Percentiles rank a stretch among this genome's conserved stretches.
Conservation (phyloP, 2,888 invertebrate genomes). For the Blastobasis adustella region DNA sequence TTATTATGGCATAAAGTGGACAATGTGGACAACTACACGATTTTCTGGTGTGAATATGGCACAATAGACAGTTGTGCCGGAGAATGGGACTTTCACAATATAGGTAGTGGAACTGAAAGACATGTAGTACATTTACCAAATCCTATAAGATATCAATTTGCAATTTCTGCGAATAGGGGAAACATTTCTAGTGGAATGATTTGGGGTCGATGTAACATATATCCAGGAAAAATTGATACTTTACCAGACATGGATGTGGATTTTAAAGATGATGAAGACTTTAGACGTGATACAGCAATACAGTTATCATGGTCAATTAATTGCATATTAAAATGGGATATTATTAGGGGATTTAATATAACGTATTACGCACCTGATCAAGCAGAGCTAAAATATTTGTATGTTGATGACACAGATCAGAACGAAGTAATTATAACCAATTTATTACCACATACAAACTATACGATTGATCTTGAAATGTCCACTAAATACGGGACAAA, state of each 20-base stretch:
- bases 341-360: constrained; percentile 78
- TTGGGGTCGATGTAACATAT: neutral
- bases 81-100: neutral
- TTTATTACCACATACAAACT: neutral
- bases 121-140: neutral
- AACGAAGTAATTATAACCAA: neutral
- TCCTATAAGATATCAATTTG: constrained; percentile 74
- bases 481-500: neutral
- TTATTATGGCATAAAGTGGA: constrained; percentile 78
- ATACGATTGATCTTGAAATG: neutral
- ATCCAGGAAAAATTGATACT: neutral
- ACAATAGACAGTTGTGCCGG: constrained; percentile 24
- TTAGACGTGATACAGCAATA: neutral
- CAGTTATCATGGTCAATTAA: constrained; percentile 76
- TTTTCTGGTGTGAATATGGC: constrained; percentile 77
- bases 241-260: too few species aligned
- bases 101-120: neutral
- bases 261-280: too few species aligned
- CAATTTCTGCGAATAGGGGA: constrained; percentile 25
- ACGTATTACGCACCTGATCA: constrained; percentile 72
- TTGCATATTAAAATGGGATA: constrained; percentile 38
- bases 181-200: constrained; percentile 1
- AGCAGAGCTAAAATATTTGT: neutral
- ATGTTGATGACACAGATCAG: neutral
- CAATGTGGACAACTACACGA: constrained; percentile 73